phyloP scores from a whole-genome alignment of 2,113 vertebrate species.

The Cariama cristata region DNA sequence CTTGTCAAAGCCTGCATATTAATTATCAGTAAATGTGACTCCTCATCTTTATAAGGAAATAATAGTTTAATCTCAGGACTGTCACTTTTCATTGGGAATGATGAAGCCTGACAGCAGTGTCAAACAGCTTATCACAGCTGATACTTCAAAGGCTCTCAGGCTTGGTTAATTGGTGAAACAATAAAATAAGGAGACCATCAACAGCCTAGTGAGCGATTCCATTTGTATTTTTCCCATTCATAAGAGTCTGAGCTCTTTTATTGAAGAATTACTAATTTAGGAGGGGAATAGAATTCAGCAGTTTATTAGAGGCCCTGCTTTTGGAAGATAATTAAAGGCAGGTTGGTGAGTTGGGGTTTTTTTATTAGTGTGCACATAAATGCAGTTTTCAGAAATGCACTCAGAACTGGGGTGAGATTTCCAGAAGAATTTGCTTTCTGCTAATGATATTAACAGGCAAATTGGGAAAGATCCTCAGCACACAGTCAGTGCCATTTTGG shows the following conservation, averaged over 20 bases:
- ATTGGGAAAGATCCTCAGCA: background rate
- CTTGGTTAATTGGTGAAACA: slow-evolving; percentile 63
- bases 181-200: slow-evolving; percentile 38
- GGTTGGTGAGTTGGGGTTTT: background rate
- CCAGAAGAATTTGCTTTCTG: background rate
- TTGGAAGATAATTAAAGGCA: background rate
- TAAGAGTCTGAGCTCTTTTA: background rate
- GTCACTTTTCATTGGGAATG: slow-evolving; percentile 64
- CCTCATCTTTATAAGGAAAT: slow-evolving; percentile 66
- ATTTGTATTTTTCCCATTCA: background rate
- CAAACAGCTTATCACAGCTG: slow-evolving; percentile 54
- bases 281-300: background rate
- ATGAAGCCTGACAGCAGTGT: slow-evolving; percentile 60
- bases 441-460: background rate
- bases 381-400: background rate
- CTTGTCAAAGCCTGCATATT: slow-evolving; percentile 60
- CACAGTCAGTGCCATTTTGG: background rate
- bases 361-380: background rate
- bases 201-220: background rate
- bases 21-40: slow-evolving; percentile 70
- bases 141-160: slow-evolving; percentile 37
- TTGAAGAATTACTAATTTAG: background rate
- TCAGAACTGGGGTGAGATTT: background rate
- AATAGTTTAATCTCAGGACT: slow-evolving; percentile 72
- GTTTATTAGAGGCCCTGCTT: background rate